Percentiles rank a stretch among this genome's conserved stretches.
These are phyloP conservation scores for Cephalopachus bancanus DNA, from an alignment of 2,797 vertebrate genomes.

Conservation along the genomic window DNA sequence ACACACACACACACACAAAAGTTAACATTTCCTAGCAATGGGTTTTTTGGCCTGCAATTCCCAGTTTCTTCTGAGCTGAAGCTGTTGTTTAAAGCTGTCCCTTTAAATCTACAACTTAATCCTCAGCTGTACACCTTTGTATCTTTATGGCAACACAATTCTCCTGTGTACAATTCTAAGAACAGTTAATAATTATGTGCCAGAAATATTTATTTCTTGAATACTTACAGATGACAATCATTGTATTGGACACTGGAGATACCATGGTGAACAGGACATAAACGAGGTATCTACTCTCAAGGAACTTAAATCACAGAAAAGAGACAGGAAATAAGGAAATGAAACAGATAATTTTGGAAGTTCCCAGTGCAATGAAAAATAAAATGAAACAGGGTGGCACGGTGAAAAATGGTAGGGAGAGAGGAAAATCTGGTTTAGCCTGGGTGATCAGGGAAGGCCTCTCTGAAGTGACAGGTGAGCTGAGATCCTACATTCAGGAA, in stretches of 20 bases:
- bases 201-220: conserved; percentile 39
- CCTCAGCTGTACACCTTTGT: not conserved
- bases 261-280: not conserved
- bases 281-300: conserved; percentile 11
- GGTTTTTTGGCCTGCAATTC: not conserved
- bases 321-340: conserved; percentile 1
- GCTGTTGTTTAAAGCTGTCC: not conserved
- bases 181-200: not conserved
- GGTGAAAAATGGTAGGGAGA: not conserved
- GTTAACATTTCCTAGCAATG: not conserved
- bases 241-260: not conserved
- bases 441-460: not conserved
- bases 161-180: not conserved
- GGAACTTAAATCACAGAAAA: conserved; percentile 37
- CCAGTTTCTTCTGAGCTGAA: not conserved
- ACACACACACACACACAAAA: not conserved
- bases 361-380: not conserved
- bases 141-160: not conserved
- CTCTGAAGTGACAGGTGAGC: not conserved
- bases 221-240: not conserved
- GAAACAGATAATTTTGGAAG: conserved; percentile 40
- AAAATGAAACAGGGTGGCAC: not conserved
- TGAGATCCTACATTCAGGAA: conserved; percentile 9
- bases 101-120: not conserved
- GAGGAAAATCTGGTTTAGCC: not conserved